Evolutionary conservation across 2,113 vertebrate genomes (phyloP), one percentile per base, ranked within the genome.

Genomic region (Todiramphus chloris): DNA sequence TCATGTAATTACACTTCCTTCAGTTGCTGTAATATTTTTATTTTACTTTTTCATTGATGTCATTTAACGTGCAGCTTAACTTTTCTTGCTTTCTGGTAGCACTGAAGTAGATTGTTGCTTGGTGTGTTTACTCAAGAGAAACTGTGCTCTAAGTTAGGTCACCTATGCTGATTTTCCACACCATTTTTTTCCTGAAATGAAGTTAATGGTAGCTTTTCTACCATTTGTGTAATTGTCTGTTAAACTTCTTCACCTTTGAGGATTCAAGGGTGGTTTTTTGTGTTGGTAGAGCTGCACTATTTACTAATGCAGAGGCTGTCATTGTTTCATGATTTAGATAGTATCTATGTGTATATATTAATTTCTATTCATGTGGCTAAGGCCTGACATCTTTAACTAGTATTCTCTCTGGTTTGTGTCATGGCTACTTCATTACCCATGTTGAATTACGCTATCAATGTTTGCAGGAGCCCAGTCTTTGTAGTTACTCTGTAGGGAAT

Each of bases 351-450:
- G 77, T 96, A 56, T 78, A 39, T 68, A 87, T 90, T 75, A 80
- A 83, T 88, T 93, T 90, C 95, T 92, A 13, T 89, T 96, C 83
- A 76, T 60, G 35, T 82, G 89, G 80, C 58, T 76, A 69, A 82
- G 33, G 41, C 33, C 62, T 82, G 80, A 73, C 66, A 28, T 41
- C 44, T 73, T 78, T 92, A 95, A 79, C 51, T 56, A 69, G 18
- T 76, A 7, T 81, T 89, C 58, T 93, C 70, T 72, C 94, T 93
- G 86, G 10, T 87, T 87, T 62, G 50, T 96, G 94, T 94, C 92
- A 43, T 5, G 83, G 73, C 78, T 91, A 82, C 77, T 92, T 94
- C 76, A 93, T 92, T 94, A 95, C 46, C 70, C 0, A 1, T 60
- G 76, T 55, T 97, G 92, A 95, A 89, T 90, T 82, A 81, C 37